Conservation (phyloP, 2,888 invertebrate species). For the Spilosoma lubricipeda region DNA sequence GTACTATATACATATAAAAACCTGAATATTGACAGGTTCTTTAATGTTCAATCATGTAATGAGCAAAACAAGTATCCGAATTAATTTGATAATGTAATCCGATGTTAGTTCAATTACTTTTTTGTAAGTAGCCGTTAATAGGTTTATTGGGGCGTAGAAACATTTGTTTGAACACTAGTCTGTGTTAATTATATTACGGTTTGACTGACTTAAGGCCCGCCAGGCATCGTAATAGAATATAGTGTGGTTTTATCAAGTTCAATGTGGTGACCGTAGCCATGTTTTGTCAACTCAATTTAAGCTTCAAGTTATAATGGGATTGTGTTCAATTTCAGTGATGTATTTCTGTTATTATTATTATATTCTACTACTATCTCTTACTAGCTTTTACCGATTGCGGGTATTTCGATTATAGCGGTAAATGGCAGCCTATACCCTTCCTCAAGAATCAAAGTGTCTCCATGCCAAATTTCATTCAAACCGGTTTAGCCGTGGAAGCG, state of each 20-base stretch:
- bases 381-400: too few relatives aligned
- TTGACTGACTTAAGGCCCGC: conserved; percentile 9
- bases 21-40: conserved; percentile 42
- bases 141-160: conserved; percentile 20
- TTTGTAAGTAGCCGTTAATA: conserved; percentile 20
- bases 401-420: too few relatives aligned
- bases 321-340: neutral
- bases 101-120: conserved; percentile 25
- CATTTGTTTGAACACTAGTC: conserved; percentile 13
- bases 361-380: too few relatives aligned
- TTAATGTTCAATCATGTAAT: conserved; percentile 38
- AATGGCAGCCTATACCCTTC: too few relatives aligned
- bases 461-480: too few relatives aligned
- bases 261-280: neutral
- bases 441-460: too few relatives aligned
- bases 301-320: neutral
- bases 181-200: conserved; percentile 16
- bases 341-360: neutral
- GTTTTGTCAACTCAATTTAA: neutral
- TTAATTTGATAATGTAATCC: conserved; percentile 49
- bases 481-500: too few relatives aligned
- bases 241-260: neutral
- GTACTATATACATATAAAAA: conserved; percentile 24
- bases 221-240: neutral
- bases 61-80: conserved; percentile 32